Conservation (phyloP, 2,797 vertebrate genomes). For the Semaprochilodus insignis region DNA sequence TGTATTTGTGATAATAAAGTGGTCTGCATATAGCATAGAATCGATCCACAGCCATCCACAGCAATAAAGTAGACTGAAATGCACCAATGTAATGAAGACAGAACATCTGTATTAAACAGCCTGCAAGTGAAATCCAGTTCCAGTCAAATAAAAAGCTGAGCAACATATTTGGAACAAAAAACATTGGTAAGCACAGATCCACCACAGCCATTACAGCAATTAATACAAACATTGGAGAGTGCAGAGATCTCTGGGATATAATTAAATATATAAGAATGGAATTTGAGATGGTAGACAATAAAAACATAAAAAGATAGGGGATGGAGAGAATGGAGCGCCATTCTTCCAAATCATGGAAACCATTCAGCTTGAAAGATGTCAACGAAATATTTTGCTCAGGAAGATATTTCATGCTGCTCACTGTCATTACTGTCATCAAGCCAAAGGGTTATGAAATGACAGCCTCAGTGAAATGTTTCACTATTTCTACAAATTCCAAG, state of each 20-base stretch:
- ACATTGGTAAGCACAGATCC: conserved; percentile 64
- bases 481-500: background rate
- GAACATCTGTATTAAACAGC: conserved; percentile 67
- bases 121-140: conserved; percentile 64
- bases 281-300: conserved; percentile 65
- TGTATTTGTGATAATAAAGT: conserved; percentile 53
- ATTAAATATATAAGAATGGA: conserved; percentile 65
- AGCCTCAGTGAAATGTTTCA: background rate
- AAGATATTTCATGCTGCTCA: background rate
- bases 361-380: conserved; percentile 38
- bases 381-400: conserved; percentile 26
- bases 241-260: conserved; percentile 58
- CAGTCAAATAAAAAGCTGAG: conserved; percentile 65
- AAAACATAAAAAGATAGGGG: conserved; percentile 57
- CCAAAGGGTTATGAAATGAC: background rate
- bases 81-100: conserved; percentile 56
- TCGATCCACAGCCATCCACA: conserved; percentile 75
- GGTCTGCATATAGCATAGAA: conserved; percentile 72
- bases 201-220: conserved; percentile 63
- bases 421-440: background rate
- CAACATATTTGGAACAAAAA: conserved; percentile 67
- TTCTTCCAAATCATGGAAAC: conserved; percentile 49
- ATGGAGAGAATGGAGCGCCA: conserved; percentile 62
- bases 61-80: conserved; percentile 72
- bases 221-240: conserved; percentile 76